These are phyloP conservation scores for Pavo muticus DNA, from an alignment of 2,113 vertebrate species.

Conservation along the genomic window DNA sequence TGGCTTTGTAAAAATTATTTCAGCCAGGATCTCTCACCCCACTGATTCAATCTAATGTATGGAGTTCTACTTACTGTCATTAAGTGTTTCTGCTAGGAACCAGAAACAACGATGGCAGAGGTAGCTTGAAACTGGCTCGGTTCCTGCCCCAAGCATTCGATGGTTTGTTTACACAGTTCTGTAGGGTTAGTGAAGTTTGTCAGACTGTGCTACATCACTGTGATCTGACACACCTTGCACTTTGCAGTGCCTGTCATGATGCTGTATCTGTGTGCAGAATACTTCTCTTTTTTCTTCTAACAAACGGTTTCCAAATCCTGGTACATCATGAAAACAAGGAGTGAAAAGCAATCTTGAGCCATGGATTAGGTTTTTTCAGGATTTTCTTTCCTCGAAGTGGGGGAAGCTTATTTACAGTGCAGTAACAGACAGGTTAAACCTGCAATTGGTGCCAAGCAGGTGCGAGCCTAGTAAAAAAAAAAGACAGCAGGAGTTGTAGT, in stretches of 20 bases:
- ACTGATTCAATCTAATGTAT: background rate
- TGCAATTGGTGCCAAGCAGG: background rate
- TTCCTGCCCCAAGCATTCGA: background rate
- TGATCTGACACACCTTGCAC: background rate
- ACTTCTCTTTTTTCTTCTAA: background rate
- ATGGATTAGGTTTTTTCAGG: background rate
- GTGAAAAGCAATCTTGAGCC: background rate
- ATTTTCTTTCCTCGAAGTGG: background rate
- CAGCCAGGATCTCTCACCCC: background rate
- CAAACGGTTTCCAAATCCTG: background rate
- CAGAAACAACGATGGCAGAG: background rate
- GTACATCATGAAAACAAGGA: background rate
- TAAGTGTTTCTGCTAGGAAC: background rate
- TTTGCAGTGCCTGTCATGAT: background rate
- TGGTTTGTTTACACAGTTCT: background rate
- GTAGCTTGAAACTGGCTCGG: background rate
- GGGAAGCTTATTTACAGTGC: rapidly evolving
- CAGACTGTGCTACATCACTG: background rate
- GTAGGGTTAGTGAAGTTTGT: background rate
- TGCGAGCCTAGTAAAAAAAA: background rate
- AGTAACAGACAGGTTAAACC: background rate
- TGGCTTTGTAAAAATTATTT: background rate
- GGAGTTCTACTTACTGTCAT: background rate
- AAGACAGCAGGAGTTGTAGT: background rate
- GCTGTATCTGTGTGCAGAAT: background rate